Base-by-base conservation (phyloP, 2,888 invertebrate genomes). In the Drosophila mettleri region DNA sequence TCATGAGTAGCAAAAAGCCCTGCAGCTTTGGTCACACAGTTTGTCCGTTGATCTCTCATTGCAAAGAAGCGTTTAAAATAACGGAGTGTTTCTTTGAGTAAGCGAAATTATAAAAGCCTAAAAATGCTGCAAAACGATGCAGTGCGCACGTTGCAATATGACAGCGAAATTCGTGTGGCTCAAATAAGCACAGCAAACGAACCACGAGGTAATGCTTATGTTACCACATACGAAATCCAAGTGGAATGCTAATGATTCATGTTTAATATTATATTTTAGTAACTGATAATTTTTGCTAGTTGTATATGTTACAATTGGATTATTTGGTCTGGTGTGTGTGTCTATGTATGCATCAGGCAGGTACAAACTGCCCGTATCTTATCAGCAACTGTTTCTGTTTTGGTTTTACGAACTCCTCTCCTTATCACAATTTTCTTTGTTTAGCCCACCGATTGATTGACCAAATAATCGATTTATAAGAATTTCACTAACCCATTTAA, bases 111-210 rank as follows among this genome's bases (percentile, higher is more conserved):
- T 16, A 29, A 12, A 45, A 12, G 0, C 0, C n/a, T 9, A 36
- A 75, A 70, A 75, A 92, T 92, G 92, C 79, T 92, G 43, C 91
- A 92, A 87, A 90, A 90, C 70, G 86, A 92, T 80, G 86, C 92
- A 9, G 91, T 91, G 33, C 85, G 90, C 33, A 91, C 88, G 74
- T 75, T 92, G 27, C 92, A 92, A 60, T 91, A 86, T 51, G 92
- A 92, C 29, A 92, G 89, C 67, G 91, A 92, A 76, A 90, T 92
- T 55, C 90, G 92, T 10, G 89, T 91, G 10, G 91, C 90, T 7
- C 92, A 92, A 73, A 88, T 86, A 62, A 59, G 79, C 1, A 78
- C 53, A 51, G 41, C 82, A 1, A 22, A 48, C 20, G 91, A 92
- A 29, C 91, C 91, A 20, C 84, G 84, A 86, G 90, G 92, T 92